Base-by-base conservation (phyloP, 1,140 invertebrate species). In the Drosophila arizonae region DNA sequence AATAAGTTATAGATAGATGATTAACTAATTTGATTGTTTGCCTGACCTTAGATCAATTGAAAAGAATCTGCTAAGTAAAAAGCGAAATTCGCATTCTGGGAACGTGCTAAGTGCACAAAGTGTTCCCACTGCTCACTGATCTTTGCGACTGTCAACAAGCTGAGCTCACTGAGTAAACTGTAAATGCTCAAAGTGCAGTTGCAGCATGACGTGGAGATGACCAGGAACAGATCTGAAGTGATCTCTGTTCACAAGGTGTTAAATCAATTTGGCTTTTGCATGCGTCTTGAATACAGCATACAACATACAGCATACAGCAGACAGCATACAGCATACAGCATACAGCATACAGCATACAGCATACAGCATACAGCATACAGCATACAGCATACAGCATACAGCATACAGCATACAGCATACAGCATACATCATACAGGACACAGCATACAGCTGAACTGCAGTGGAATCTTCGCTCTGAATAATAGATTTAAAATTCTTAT, bases 121-220 rank as follows among this genome's bases (percentile, higher is more conserved):
- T 36, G 28, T 56, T 65, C 56, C 52, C 41, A 65, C 28, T 36
- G 17, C 39, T n/a, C 26, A 33, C 26, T 26, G 36, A 24, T 51
- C 50, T 24, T 41, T n/a, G 39, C 62, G 41, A 11, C 61, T 33
- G 67, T 50, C n/a, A 63, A 55, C 48, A 66, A 21, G 11, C 52
- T 43, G 41, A 65, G 43, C 54, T 57, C 56, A 58, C 26, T 50
- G 17, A 0, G 17, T 43, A 33, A 33, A 33, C 33, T 30, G 28
- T 3, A 24, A 58, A 15, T 24, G 11, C 28, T 36, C 28, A 43
- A 21, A 43, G 17, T 15, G 10, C 51, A 54, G 51, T 54, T 54
- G n/a, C 28, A n/a, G 5, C 6, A 61, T 48, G 26, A 48, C 43
- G 43, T 21, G 24, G 11, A 11, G 21, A 28, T 33, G 28, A 15